Evolutionary conservation across 2,797 vertebrate species (phyloP).

Genomic region (Halcyon badia): DNA sequence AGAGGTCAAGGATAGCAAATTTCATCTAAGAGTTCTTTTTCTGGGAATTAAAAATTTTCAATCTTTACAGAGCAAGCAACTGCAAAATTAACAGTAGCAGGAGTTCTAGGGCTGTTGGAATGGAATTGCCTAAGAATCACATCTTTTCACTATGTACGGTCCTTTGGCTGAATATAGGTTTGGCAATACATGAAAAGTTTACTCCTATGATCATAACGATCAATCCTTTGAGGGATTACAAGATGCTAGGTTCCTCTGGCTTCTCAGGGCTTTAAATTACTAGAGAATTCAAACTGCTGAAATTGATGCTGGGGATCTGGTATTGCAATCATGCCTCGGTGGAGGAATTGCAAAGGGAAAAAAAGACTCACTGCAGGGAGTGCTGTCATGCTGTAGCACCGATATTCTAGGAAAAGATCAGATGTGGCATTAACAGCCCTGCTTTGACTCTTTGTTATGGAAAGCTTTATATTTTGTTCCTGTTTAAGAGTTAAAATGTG

Average conservation of each 20-base stretch:
- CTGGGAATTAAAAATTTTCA: not conserved
- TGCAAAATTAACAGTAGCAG: constrained; percentile 6
- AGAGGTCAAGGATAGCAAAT: not conserved
- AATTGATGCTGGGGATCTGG: constrained; percentile 52
- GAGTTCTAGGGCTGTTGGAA: not conserved
- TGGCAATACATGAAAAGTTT: constrained; percentile 39
- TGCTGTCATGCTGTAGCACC: not conserved
- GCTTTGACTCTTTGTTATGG: not conserved
- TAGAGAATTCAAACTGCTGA: constrained; percentile 42
- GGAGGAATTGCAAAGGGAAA: constrained; percentile 34
- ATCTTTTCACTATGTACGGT: constrained; percentile 1
- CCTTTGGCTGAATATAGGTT: constrained; percentile 7
- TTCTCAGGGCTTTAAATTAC: constrained; percentile 53
- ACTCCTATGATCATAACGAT: not conserved
- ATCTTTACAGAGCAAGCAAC: constrained; percentile 4
- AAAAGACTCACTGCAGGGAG: constrained; percentile 1
- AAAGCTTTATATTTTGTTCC: not conserved
- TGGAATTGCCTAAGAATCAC: not conserved
- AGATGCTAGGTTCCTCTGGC: not conserved
- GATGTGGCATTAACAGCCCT: constrained; percentile 2
- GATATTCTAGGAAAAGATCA: not conserved
- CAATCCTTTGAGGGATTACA: constrained; percentile 40
- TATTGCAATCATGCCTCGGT: constrained; percentile 11
- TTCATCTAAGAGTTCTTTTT: not conserved
- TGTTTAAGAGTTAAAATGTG: not conserved